Conservation (phyloP, 2,888 invertebrate genomes). For the Metalampra italica region DNA sequence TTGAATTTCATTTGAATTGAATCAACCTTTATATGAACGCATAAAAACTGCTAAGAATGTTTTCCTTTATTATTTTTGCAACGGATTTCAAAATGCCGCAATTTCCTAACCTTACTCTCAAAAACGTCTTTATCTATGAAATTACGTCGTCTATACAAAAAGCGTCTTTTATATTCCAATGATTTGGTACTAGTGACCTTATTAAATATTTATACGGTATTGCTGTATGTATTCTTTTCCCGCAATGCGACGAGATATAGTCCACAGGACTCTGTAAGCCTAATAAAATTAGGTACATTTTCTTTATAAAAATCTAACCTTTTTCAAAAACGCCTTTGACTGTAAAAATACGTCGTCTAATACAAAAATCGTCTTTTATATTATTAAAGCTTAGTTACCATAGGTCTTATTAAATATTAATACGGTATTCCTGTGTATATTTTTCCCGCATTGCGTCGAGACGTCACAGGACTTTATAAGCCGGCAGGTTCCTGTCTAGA, state of each 20-base stretch:
- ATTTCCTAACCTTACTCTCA: constrained; percentile 56
- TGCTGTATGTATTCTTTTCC: constrained; percentile 19
- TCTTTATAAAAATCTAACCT: too few species aligned
- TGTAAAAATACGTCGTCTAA: too few species aligned
- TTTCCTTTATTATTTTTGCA: too few species aligned
- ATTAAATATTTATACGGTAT: constrained; percentile 5
- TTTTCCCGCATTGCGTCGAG: constrained; percentile 42
- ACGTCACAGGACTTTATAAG: not conserved
- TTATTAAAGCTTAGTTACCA: too few species aligned
- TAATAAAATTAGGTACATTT: too few species aligned
- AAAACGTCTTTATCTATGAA: constrained; percentile 1
- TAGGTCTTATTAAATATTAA: constrained; percentile 1
- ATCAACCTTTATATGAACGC: too few species aligned
- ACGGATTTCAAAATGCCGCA: constrained; percentile 21
- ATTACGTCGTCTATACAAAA: constrained; percentile 4
- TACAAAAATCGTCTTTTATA: too few species aligned
- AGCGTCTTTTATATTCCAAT: not conserved
- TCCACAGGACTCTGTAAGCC: not conserved
- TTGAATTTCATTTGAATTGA: too few species aligned
- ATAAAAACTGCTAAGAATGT: too few species aligned
- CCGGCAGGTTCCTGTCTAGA: constrained; percentile 39
- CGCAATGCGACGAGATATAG: constrained; percentile 42
- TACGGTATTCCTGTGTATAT: constrained; percentile 13
- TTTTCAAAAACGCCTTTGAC: too few species aligned
- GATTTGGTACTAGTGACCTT: not conserved